phyloP scores from a whole-genome alignment of 2,113 vertebrate genomes.

The Ctenomys sociabilis region DNA sequence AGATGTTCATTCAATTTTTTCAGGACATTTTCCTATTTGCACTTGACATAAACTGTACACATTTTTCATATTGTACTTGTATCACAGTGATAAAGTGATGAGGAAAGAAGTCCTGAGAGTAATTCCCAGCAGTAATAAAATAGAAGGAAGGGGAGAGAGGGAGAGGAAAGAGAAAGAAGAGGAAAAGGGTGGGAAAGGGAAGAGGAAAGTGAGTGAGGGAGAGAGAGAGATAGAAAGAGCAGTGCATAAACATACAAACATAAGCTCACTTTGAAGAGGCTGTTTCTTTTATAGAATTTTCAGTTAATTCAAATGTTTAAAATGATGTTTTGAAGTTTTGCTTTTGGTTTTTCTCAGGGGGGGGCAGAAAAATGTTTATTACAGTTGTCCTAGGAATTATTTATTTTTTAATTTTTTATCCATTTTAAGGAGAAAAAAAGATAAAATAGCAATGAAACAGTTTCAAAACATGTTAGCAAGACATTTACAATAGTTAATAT shows the following conservation, averaged over 20 bases:
- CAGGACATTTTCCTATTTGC: neutral
- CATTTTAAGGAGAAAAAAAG: too few species aligned
- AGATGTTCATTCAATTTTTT: neutral
- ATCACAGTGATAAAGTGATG: neutral
- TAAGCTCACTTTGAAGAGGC: neutral
- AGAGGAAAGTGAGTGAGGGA: neutral
- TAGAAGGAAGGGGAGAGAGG: too few species aligned
- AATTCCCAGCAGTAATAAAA: neutral
- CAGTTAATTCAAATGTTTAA: neutral
- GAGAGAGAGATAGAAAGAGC: neutral
- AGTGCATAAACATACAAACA: neutral
- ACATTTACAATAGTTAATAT: too few species aligned
- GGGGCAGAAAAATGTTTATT: too few species aligned
- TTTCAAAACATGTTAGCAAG: too few species aligned
- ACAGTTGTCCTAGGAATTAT: too few species aligned
- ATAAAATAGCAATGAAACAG: too few species aligned
- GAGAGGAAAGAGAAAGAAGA: neutral
- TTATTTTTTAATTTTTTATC: too few species aligned
- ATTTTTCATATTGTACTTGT: rapidly evolving
- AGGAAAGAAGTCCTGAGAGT: neutral
- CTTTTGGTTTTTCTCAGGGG: too few species aligned
- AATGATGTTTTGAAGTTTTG: neutral
- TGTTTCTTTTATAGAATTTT: constrained; percentile 11
- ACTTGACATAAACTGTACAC: neutral
- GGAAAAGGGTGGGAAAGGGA: neutral